Evolutionary conservation across 2,113 vertebrate species (phyloP).

Genomic region (Petroica traversi): DNA sequence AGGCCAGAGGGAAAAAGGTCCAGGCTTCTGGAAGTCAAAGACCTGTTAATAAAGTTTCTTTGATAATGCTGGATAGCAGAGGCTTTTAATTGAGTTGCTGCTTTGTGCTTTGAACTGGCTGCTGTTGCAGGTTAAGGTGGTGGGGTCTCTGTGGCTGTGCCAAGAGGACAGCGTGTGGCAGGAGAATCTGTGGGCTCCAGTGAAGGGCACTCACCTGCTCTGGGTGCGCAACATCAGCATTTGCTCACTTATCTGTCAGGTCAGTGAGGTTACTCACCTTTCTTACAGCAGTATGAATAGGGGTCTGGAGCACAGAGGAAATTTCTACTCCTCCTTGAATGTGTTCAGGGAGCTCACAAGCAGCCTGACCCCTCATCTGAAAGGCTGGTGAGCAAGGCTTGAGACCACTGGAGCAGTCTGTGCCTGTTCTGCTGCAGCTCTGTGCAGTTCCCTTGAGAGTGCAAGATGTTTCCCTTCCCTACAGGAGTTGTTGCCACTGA

Average conservation of each 20-base stretch:
- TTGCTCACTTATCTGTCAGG: background rate
- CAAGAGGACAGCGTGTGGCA: background rate
- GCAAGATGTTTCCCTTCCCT: background rate
- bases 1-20: background rate
- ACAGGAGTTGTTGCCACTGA: background rate
- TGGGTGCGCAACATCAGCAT: accelerated
- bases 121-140: background rate
- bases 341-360: background rate
- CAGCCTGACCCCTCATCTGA: background rate
- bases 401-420: background rate
- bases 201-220: background rate
- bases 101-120: background rate
- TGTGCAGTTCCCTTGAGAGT: background rate
- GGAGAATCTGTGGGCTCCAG: background rate
- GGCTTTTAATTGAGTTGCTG: background rate
- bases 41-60: background rate
- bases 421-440: background rate
- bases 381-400: background rate
- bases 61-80: background rate
- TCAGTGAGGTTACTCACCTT: background rate
- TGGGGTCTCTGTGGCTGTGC: background rate
- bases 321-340: background rate
- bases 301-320: background rate
- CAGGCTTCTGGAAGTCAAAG: background rate
- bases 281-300: background rate